Conservation (phyloP, 2,888 invertebrate genomes). For the Sericinus montela region DNA sequence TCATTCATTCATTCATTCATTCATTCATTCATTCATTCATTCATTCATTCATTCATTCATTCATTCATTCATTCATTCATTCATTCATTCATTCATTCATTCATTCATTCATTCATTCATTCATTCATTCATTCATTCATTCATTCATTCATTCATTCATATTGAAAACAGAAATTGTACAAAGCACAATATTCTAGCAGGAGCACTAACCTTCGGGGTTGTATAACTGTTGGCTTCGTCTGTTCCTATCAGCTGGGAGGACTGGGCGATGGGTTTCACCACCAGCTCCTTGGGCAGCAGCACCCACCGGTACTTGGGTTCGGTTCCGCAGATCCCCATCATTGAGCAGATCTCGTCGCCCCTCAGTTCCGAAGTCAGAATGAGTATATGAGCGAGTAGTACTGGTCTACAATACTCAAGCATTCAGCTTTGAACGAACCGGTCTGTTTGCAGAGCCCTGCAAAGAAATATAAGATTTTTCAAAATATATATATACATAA, state of each 20-base stretch:
- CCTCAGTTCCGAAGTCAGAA: conserved; percentile 84
- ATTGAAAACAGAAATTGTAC: too few species aligned
- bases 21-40: too few species aligned
- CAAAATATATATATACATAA: too few species aligned
- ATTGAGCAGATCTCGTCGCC: conserved; percentile 84
- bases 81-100: too few species aligned
- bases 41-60: too few species aligned
- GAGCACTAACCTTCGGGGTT: conserved; percentile 39
- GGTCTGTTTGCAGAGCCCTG: conserved; percentile 89
- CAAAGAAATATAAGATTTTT: neutral
- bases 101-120: too few species aligned
- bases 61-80: too few species aligned
- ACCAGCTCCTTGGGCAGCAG: conserved; percentile 76
- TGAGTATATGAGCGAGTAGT: conserved; percentile 86
- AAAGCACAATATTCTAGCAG: too few species aligned
- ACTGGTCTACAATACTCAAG: conserved; percentile 86
- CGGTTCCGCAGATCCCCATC: conserved; percentile 82
- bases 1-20: too few species aligned
- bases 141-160: too few species aligned
- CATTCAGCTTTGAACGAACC: conserved; percentile 87
- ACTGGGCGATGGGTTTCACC: conserved; percentile 38
- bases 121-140: too few species aligned
- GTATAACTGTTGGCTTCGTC: conserved; percentile 57
- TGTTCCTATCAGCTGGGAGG: conserved; percentile 45
- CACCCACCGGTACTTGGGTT: too few species aligned